These are phyloP conservation scores for Brienomyrus longianalis DNA, from an alignment of 2,113 vertebrate species.

Conservation along the genomic window DNA sequence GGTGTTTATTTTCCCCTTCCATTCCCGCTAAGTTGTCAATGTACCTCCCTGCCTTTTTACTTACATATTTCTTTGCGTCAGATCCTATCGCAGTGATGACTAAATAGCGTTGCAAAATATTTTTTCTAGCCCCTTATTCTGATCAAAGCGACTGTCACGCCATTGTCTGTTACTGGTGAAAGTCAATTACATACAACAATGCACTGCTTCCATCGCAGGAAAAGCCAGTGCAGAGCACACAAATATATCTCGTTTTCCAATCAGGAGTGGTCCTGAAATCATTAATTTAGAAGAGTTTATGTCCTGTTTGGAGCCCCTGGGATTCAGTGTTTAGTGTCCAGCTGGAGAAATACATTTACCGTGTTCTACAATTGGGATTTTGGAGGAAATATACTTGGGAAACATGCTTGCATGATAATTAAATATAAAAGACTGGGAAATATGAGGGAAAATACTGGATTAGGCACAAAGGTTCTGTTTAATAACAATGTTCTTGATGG, in stretches of 20 bases:
- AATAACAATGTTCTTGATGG: not conserved
- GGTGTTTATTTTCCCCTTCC: not conserved
- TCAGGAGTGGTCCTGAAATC: not conserved
- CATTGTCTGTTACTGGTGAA: not conserved
- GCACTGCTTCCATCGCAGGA: not conserved
- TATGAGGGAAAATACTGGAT: not conserved
- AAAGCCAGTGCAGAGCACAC: not conserved
- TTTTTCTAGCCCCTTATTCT: not conserved
- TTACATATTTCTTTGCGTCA: not conserved
- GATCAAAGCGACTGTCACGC: not conserved
- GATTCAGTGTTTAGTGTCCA: conserved; percentile 2
- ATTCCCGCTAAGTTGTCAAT: not conserved
- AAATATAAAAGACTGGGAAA: not conserved
- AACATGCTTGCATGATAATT: not conserved
- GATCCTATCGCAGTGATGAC: not conserved
- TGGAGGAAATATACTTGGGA: not conserved
- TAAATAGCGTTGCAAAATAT: not conserved
- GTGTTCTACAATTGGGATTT: not conserved
- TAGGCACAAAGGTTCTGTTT: not conserved
- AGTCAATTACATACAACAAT: not conserved
- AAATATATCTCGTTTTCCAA: not conserved
- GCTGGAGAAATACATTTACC: not conserved
- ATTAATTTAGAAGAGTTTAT: conserved; percentile 9
- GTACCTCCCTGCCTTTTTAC: not conserved
- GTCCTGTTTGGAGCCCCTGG: not conserved